Conservation (phyloP, 2,888 invertebrate genomes). For the Lasioglossum villosulum region DNA sequence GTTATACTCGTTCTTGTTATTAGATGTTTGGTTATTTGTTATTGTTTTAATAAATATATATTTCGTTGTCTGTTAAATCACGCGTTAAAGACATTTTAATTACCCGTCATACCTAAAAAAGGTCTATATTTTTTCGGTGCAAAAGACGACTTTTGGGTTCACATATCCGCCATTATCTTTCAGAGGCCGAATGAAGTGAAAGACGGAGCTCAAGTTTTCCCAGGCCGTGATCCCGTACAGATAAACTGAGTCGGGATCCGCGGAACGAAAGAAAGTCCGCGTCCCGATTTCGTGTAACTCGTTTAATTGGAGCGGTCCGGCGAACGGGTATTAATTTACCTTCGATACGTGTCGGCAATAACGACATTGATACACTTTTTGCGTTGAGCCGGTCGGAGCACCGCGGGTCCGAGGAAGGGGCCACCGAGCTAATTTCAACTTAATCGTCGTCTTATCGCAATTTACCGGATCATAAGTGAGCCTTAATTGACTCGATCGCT, state of each 20-base stretch:
- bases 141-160: too few relatives aligned
- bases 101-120: too few relatives aligned
- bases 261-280: constrained; percentile 29
- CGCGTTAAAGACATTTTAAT: too few relatives aligned
- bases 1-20: too few relatives aligned
- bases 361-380: constrained; percentile 69
- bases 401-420: constrained; percentile 16
- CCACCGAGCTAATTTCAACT: constrained; percentile 66
- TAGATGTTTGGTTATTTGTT: too few relatives aligned
- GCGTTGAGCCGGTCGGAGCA: constrained; percentile 17
- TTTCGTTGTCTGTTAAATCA: too few relatives aligned
- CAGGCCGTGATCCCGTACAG: not conserved
- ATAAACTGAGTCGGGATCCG: not conserved
- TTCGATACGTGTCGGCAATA: constrained; percentile 71
- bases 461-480: constrained; percentile 68
- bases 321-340: constrained; percentile 63
- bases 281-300: constrained; percentile 46
- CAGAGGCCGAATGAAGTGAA: not conserved
- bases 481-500: constrained; percentile 70
- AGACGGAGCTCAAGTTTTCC: not conserved
- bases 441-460: constrained; percentile 73
- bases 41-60: too few relatives aligned
- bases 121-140: too few relatives aligned
- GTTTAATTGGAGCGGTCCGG: constrained; percentile 61
- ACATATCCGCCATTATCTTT: too few relatives aligned